These are phyloP conservation scores for Orycteropus afer DNA, from an alignment of 2,113 vertebrate species.

Conservation along the genomic window DNA sequence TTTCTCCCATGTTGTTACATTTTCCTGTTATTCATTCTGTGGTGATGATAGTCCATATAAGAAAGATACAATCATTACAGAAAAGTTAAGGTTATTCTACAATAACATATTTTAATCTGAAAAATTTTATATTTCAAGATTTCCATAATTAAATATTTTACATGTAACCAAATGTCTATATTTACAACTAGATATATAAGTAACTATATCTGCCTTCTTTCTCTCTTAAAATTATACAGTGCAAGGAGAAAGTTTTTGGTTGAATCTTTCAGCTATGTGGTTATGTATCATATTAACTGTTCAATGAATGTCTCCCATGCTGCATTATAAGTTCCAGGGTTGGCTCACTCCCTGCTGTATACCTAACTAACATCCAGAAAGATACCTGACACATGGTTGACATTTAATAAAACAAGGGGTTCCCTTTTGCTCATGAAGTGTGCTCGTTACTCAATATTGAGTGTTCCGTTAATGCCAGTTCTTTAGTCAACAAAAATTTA, in stretches of 20 bases:
- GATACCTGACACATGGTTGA: background rate
- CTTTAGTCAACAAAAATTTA: slow-evolving; percentile 42
- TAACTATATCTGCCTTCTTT: background rate
- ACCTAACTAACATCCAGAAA: background rate
- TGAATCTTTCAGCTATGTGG: background rate
- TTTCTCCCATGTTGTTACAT: background rate
- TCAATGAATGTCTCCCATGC: background rate
- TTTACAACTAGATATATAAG: background rate
- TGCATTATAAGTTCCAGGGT: background rate
- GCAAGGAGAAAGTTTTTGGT: background rate
- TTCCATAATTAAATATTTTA: background rate
- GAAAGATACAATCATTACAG: background rate
- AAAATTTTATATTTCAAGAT: background rate
- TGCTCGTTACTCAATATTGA: slow-evolving; percentile 23
- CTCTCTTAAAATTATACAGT: background rate
- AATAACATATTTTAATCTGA: background rate
- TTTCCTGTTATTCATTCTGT: background rate
- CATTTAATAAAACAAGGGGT: background rate
- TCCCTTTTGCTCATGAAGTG: background rate
- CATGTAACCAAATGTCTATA: background rate
- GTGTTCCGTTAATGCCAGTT: slow-evolving; percentile 24
- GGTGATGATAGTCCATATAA: background rate
- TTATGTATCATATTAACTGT: background rate
- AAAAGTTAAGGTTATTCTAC: background rate
- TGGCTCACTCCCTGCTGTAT: background rate